Conservation (phyloP, 2,888 invertebrate species). For the Iselma pallidipennis region DNA sequence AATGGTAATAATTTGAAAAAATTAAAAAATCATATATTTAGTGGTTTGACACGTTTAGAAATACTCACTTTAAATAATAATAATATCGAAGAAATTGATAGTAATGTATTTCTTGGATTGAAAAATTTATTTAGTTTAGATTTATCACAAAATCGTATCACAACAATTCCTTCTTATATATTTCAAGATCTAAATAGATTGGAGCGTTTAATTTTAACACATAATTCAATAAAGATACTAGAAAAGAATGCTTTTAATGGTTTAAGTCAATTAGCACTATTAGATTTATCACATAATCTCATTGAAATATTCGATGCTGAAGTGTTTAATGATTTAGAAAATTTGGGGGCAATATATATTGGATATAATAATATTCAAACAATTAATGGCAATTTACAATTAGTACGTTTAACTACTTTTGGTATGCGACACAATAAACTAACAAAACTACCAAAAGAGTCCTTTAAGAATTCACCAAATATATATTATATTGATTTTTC, state of each 20-base stretch:
- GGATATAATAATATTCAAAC: background rate
- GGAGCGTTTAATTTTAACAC: conserved; percentile 15
- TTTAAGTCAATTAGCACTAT: conserved; percentile 1
- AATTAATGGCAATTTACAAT: background rate
- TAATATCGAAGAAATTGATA: conserved; percentile 16
- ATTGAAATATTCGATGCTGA: background rate
- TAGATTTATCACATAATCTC: background rate
- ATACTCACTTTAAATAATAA: conserved; percentile 20
- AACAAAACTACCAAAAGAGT: background rate
- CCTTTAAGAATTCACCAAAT: background rate
- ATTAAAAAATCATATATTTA: conserved; percentile 12
- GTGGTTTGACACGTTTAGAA: conserved; percentile 15
- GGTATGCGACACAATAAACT: background rate
- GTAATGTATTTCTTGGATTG: conserved; percentile 16
- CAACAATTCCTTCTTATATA: conserved; percentile 8
- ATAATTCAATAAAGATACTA: conserved; percentile 12
- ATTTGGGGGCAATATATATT: background rate
- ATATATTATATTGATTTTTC: background rate
- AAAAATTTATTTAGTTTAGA: conserved; percentile 13
- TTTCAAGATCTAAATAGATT: conserved; percentile 18
- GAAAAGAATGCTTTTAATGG: conserved; percentile 4
- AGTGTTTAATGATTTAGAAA: background rate
- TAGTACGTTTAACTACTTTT: background rate
- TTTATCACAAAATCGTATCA: conserved; percentile 20
- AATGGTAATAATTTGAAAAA: conserved; percentile 2